phyloP scores from a whole-genome alignment of 2,888 invertebrate genomes.

The Marronus borbonicus region DNA sequence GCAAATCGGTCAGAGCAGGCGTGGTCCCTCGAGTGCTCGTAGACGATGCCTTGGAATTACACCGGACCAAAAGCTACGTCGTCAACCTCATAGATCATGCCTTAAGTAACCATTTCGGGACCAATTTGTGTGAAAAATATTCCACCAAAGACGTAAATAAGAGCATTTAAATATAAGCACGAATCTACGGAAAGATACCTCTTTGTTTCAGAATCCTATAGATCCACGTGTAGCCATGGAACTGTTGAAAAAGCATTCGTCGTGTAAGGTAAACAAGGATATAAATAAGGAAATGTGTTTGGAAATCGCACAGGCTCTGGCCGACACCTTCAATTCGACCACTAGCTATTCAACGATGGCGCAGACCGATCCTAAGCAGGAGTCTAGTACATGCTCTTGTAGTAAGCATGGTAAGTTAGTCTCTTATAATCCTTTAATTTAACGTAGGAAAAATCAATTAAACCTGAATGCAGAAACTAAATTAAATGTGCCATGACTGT shows the following conservation, averaged over 20 bases:
- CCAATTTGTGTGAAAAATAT: constrained; percentile 56
- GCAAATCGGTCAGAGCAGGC: constrained; percentile 50
- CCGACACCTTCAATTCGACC: constrained; percentile 57
- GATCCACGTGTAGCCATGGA: constrained; percentile 62
- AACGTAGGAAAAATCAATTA: no score
- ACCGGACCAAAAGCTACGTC: constrained; percentile 70
- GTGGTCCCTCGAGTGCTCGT: constrained; percentile 46
- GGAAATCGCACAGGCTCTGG: constrained; percentile 63
- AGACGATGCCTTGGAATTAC: constrained; percentile 67
- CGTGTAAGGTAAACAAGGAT: constrained; percentile 60
- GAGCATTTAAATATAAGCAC: no score
- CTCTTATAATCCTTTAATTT: no score
- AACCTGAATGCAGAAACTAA: no score
- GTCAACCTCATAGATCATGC: constrained; percentile 70
- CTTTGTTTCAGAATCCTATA: constrained; percentile 55
- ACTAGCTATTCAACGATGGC: constrained; percentile 60
- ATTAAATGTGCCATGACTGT: no score
- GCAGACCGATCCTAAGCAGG: constrained; percentile 35
- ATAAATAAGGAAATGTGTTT: constrained; percentile 62
- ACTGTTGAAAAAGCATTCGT: constrained; percentile 61
- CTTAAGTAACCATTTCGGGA: constrained; percentile 69
- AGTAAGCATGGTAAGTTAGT: constrained; percentile 50
- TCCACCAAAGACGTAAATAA: constrained; percentile 54
- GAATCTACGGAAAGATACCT: background rate
- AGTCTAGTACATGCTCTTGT: constrained; percentile 52